Percentiles rank a stretch among this genome's conserved stretches.
phyloP scores from a whole-genome alignment of 1,140 invertebrate species.

The Tenebrio molitor region DNA sequence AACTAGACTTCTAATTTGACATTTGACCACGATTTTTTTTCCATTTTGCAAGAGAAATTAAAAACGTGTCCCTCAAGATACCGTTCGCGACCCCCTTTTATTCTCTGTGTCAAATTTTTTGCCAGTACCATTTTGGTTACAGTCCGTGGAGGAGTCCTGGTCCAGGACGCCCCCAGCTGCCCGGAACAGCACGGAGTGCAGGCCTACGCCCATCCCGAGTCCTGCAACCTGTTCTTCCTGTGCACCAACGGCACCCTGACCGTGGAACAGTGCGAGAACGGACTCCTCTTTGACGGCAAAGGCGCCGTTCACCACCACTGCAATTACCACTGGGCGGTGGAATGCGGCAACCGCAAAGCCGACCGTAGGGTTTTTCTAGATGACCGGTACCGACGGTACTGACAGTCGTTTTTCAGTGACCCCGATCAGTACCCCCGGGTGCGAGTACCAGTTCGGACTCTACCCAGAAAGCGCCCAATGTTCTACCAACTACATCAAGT shows the following conservation, averaged over 20 bases:
- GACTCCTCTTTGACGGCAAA: slow-evolving; percentile 90
- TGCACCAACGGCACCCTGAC: slow-evolving; percentile 93
- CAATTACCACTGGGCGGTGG: slow-evolving; percentile 93
- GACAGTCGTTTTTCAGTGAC: slow-evolving; percentile 73
- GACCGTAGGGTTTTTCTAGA: slow-evolving; percentile 78
- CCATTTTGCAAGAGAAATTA: no score
- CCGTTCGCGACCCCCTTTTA: no score
- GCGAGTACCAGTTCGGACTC: slow-evolving; percentile 91
- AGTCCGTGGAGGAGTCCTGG: slow-evolving; percentile 61
- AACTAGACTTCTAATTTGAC: no score
- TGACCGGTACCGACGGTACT: no score
- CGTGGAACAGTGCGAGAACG: slow-evolving; percentile 92
- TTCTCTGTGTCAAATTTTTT: no score
- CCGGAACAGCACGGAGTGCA: slow-evolving; percentile 80
- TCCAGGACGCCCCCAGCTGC: slow-evolving; percentile 69
- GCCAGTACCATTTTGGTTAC: no score
- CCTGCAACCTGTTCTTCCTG: slow-evolving; percentile 89
- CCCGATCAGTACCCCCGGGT: slow-evolving; percentile 82
- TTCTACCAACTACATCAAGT: slow-evolving; percentile 89
- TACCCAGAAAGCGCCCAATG: slow-evolving; percentile 85
- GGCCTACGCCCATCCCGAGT: slow-evolving; percentile 86
- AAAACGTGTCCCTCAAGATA: no score
- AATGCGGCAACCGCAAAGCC: slow-evolving; percentile 87
- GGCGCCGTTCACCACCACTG: slow-evolving; percentile 91
- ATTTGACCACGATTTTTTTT: no score